Base-by-base conservation (phyloP, 2,797 vertebrate species). In the Varecia variegata region DNA sequence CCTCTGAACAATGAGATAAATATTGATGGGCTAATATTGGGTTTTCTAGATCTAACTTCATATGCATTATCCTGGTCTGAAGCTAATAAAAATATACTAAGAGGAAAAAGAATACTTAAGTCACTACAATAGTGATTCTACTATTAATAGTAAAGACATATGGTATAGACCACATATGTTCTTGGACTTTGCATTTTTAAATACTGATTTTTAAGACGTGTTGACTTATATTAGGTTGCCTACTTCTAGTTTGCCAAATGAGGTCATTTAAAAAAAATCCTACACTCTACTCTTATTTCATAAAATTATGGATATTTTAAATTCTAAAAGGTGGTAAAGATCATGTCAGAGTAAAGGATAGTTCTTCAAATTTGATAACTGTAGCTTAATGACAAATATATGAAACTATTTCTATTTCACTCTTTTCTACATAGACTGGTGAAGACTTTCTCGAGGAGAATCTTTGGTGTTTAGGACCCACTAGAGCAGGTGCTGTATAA, bases 301-400 rank as follows among this genome's bases (percentile, higher is more conserved):
- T 89, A 77, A 93, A 83, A 80, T 91, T n/a, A 58, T 10, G 17
- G 47, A 11, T 92, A 85, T 85, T 90, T 81, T 45, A 88, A 83
- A 54, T 12, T 23, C 25, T 40, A 70, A 25, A 88, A 84, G 47
- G 15, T 38, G 50, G 12, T 83, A 71, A 84, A 58, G 70, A 56
- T 88, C 35, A 68, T 45, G 20, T 83, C 50, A 79, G 32, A 35
- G 21, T 62, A 84, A 95, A 58, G 23, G 43, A 81, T 25, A 68
- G 20, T 82, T 68, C 30, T 65, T 88, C 80, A 76, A 80, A 52
- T 68, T 9, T 32, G 18, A 40, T 50, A 85, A 73, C 40, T 9
- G 3, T 77, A 82, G 30, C 62, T 74, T 35, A 50, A 50, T 67
- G 73, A 73, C 17, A 86, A 27, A 45, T 50, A 32, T 38, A 21